These are phyloP conservation scores for fruit fly (Drosophila melanogaster) DNA, from an alignment of 1,140 invertebrate species.

Conservation along the genomic window DNA sequence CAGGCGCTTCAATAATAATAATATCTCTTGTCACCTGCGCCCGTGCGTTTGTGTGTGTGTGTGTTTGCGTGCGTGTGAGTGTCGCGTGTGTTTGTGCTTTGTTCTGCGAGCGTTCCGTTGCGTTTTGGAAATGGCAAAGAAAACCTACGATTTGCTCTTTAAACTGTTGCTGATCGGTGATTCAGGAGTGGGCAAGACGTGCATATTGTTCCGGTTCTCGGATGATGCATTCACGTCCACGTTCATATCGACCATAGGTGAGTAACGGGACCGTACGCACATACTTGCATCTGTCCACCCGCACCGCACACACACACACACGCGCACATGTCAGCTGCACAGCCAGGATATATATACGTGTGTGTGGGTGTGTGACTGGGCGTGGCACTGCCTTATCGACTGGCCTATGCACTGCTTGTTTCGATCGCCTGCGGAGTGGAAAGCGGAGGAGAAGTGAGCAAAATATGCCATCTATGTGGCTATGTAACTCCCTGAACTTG, in stretches of 20 bases:
- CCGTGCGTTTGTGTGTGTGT: conserved; percentile 11
- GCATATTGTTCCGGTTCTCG: conserved; percentile 98
- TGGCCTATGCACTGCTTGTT: conserved; percentile 8
- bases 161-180: conserved; percentile 99
- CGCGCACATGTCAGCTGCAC: conserved; percentile 30
- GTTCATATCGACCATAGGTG: conserved; percentile 99
- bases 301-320: conserved; percentile 7
- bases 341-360: conserved; percentile 37
- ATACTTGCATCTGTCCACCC: conserved; percentile 6
- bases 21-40: conserved; percentile 38
- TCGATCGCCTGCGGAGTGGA: conserved; percentile 43
- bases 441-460: too few relatives aligned
- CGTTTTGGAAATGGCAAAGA: conserved; percentile 91
- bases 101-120: conserved; percentile 48
- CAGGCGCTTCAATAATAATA: conserved; percentile 15
- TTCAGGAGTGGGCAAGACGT: conserved; percentile 99
- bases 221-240: conserved; percentile 99
- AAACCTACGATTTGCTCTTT: conserved; percentile 99
- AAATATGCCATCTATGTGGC: too few relatives aligned
- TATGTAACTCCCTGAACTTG: conserved; percentile 1
- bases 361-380: conserved; percentile 46
- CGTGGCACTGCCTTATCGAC: conserved; percentile 56
- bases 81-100: conserved; percentile 63
- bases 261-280: conserved; percentile 78
- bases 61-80: conserved; percentile 46